Conservation (phyloP, 2,797 vertebrate species). For the Rhynchotus rufescens region DNA sequence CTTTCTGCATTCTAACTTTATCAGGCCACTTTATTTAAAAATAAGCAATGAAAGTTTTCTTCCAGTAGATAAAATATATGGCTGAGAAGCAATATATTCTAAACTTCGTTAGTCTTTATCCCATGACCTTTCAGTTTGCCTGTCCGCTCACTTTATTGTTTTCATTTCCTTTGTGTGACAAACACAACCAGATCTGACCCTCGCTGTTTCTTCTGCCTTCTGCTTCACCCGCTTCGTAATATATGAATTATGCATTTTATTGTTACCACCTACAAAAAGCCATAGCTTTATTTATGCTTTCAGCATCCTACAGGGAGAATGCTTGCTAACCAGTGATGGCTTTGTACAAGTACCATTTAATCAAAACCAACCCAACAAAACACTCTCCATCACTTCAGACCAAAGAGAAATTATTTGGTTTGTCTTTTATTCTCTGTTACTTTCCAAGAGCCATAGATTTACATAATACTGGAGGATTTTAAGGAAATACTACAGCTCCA, state of each 20-base stretch:
- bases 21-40: not conserved
- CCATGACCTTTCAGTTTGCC: conserved; percentile 2
- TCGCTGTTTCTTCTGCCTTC: not conserved
- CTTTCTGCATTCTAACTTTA: not conserved
- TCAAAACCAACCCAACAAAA: not conserved
- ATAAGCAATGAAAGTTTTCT: not conserved
- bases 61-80: not conserved
- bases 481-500: not conserved
- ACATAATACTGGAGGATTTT: not conserved
- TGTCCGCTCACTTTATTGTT: not conserved
- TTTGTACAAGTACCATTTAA: not conserved
- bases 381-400: not conserved
- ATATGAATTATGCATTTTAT: not conserved
- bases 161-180: not conserved
- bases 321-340: not conserved
- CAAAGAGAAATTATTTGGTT: not conserved
- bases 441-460: not conserved
- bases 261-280: not conserved
- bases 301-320: not conserved
- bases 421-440: not conserved
- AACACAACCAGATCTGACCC: not conserved
- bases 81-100: conserved; percentile 5
- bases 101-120: not conserved
- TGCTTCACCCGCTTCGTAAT: not conserved
- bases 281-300: not conserved